These are phyloP conservation scores for Chesias legatella DNA, from an alignment of 2,888 invertebrate genomes.

Conservation along the genomic window DNA sequence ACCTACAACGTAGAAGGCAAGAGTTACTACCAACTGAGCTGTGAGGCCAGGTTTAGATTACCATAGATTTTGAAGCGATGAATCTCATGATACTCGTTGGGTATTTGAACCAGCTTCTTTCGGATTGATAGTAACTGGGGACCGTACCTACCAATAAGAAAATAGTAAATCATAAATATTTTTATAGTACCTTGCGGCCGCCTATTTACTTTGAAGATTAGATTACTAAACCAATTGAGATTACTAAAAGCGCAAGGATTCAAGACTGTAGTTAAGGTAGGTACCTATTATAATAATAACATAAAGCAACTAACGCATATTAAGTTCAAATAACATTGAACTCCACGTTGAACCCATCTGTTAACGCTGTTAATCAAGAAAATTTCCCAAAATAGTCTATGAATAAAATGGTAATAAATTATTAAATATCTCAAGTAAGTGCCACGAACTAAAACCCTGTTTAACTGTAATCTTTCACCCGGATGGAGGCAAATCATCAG, in stretches of 20 bases:
- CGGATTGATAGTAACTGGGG: no score
- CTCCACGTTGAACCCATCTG: slow-evolving; percentile 6
- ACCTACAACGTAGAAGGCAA: no score
- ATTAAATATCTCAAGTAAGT: slow-evolving; percentile 26
- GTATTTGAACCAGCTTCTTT: no score
- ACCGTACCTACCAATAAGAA: no score
- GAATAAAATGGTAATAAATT: slow-evolving; percentile 32
- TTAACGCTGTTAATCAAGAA: slow-evolving; percentile 21
- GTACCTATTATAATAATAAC: slow-evolving; percentile 2
- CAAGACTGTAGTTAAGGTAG: slow-evolving; percentile 10
- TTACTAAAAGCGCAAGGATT: background rate
- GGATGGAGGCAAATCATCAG: slow-evolving; percentile 33
- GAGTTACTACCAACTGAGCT: no score
- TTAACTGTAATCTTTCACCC: slow-evolving; percentile 26
- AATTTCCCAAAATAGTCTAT: slow-evolving; percentile 17
- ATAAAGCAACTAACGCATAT: slow-evolving; percentile 4
- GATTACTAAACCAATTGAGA: no score
- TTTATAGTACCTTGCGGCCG: no score
- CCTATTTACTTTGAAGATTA: no score
- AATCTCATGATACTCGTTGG: no score
- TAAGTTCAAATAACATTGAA: slow-evolving; percentile 13
- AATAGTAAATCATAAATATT: no score
- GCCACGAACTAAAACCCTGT: slow-evolving; percentile 15
- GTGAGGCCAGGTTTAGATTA: no score
- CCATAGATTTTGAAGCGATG: no score